Base-by-base conservation (phyloP, 2,888 invertebrate species). In the Amorpha juglandis region DNA sequence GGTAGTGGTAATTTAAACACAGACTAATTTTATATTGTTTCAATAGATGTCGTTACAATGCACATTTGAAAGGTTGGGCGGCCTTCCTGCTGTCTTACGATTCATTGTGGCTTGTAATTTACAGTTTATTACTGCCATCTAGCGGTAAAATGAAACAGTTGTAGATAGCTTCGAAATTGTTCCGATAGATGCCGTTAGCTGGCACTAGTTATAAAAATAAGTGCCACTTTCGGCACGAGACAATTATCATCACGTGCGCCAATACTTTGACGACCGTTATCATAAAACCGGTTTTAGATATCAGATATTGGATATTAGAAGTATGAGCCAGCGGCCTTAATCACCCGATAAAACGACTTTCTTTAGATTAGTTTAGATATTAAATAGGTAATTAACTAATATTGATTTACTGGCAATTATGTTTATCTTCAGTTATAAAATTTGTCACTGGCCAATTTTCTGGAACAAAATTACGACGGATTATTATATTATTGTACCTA, bases 101-200 rank as follows among this genome's bases (percentile, higher is more conserved):
- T n/a, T n/a, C n/a, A n/a, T n/a, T n/a, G n/a, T n/a, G n/a, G n/a
- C n/a, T n/a, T n/a, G n/a, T n/a, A n/a, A n/a, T n/a, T n/a, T n/a
- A 6, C 7, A 14, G 3, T 8, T 14, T n/a, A 55, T 9, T 47
- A 52, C 6, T 47, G 45, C 45, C 55, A 55, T 55, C 64, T 64
- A 55, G 64, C 33, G 47, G 7, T 12, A 64, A 11, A 3, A 33
- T 16, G 16, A n/a, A 6, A 47, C 33, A n/a, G 11, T 1, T 16
- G n/a, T 21, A 6, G 16, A 14, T 55, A 1, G 7, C 1, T 27
- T 7, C 19, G 9, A 45, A 27, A 45, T 33, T 12, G 19, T 38
- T 6, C 6, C 38, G 12, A 53, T 33, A 82, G 82, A 78, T 81
- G 79, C 67, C 81, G 68, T 63, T 75, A 79, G 68, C 14, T 55